Evolutionary conservation across 2,888 invertebrate genomes (phyloP), one percentile per base, ranked within the genome.

Genomic region (Cylloceria caligata): DNA sequence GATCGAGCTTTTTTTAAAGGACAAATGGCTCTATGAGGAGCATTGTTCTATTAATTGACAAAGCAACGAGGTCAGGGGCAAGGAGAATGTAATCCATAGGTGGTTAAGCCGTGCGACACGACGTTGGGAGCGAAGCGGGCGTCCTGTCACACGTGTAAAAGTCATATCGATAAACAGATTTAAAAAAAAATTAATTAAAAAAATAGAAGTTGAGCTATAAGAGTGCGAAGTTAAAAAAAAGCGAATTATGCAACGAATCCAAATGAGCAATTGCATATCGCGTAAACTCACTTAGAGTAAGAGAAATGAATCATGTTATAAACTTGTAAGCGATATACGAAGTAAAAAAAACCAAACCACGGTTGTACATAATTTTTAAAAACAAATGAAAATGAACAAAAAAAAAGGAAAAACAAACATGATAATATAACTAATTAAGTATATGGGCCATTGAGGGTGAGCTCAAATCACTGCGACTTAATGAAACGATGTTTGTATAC

Each of bases 351-450:
- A 3, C 49, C 13, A 34, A 55, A 55, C 21, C 52, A 75, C 68
- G 79, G 64, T 72, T 83, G 80, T 83, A 83, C 60, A 83, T 83
- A 83, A 79, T 83, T 83, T 83, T 76, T 83, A 75, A 78, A 36
- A 65, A 71, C 36, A 45, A 45, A 34, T 16, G 60, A 64, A 49
- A 55, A 65, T 27, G 65, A 71, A 7, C 13, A 65, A 52, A 65
- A 69, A 65, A 34, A 55, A 19, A 21, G 72, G 27, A 69, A 45
- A 55, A 69, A 52, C 39, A 69, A 30, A 36, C 62, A 72, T 36
- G 69, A 78, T 57, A 36, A 79, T 83, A 83, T 60, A 24, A 72
- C 19, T 49, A 73, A 81, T 65, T 74, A 69, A 34, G 57, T 71
- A 39, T 52, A 69, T 60, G 71, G 67, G 75, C 71, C 78, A 79